Conservation (phyloP, 2,888 invertebrate genomes). For the Asteroscopus sphinx region DNA sequence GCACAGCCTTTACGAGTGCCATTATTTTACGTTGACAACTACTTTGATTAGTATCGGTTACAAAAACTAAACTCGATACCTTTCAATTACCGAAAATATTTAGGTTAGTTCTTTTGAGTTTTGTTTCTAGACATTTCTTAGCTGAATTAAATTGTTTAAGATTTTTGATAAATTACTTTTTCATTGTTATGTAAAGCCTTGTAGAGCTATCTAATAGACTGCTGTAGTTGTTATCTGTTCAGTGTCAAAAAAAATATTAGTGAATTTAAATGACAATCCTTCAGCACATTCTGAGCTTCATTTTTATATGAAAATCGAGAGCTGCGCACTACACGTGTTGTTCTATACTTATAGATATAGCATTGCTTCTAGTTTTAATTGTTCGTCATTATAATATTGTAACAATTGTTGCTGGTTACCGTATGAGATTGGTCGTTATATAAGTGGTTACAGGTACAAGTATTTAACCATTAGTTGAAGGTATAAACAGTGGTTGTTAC, state of each 20-base stretch:
- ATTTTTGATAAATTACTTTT: constrained; percentile 3
- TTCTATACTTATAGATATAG: constrained; percentile 27
- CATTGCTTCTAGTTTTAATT: constrained; percentile 31
- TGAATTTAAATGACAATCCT: neutral
- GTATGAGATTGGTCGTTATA: constrained; percentile 42
- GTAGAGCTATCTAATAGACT: neutral
- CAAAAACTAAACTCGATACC: constrained; percentile 27
- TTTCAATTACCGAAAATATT: constrained; percentile 36
- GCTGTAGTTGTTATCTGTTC: neutral
- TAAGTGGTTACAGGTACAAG: constrained; percentile 44
- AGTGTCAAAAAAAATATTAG: neutral
- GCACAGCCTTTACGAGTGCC: constrained; percentile 52
- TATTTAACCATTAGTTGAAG: constrained; percentile 58
- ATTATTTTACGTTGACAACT: constrained; percentile 44
- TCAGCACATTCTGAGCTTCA: constrained; percentile 13
- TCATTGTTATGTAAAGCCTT: neutral
- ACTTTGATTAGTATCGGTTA: constrained; percentile 29
- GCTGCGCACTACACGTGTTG: constrained; percentile 16
- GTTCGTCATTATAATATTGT: constrained; percentile 24
- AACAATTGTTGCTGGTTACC: constrained; percentile 22
- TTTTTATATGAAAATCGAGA: constrained; percentile 31
- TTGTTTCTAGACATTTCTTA: neutral
- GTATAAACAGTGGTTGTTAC: constrained; percentile 57
- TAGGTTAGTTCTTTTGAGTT: constrained; percentile 8
- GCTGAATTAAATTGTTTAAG: neutral